Conservation (phyloP, 2,888 invertebrate species). For the Aporophyla nigra region DNA sequence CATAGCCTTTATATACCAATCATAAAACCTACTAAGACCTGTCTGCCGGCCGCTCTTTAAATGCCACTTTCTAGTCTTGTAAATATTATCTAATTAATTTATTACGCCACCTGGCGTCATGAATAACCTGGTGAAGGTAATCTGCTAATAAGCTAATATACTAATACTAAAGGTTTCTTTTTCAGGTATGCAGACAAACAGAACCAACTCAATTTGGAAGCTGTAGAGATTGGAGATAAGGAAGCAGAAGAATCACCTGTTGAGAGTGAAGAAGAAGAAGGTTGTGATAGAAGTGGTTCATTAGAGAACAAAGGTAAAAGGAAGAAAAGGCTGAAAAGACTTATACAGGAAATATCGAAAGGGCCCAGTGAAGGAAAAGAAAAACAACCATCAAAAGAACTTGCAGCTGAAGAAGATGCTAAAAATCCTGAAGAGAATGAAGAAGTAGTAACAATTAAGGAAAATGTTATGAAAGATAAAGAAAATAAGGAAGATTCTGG, state of each 20-base stretch:
- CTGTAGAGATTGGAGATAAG: conserved; percentile 85
- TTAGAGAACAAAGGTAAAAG: conserved; percentile 81
- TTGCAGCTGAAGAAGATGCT: conserved; percentile 38
- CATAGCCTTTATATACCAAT: neutral
- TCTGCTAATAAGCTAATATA: conserved; percentile 7
- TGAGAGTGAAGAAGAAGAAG: conserved; percentile 85
- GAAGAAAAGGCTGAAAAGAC: conserved; percentile 81
- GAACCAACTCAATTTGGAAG: conserved; percentile 83
- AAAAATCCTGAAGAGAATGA: conserved; percentile 48
- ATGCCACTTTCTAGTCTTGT: neutral
- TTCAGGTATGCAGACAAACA: conserved; percentile 86
- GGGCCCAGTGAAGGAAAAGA: conserved; percentile 66
- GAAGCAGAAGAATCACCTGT: conserved; percentile 87
- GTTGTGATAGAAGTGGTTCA: conserved; percentile 71
- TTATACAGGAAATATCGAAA: conserved; percentile 81
- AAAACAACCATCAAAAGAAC: conserved; percentile 52
- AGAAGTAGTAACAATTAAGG: conserved; percentile 29
- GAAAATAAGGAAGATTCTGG: conserved; percentile 34
- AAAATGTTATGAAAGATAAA: conserved; percentile 41
- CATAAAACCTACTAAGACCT: neutral
- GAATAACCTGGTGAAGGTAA: neutral
- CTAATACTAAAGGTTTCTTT: conserved; percentile 34
- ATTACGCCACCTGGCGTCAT: neutral
- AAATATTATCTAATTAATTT: neutral
- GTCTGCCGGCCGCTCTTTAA: neutral